Base-by-base conservation (phyloP, 53 echinoderm and acorn worm genomes). In the Astropecten irregularis region DNA sequence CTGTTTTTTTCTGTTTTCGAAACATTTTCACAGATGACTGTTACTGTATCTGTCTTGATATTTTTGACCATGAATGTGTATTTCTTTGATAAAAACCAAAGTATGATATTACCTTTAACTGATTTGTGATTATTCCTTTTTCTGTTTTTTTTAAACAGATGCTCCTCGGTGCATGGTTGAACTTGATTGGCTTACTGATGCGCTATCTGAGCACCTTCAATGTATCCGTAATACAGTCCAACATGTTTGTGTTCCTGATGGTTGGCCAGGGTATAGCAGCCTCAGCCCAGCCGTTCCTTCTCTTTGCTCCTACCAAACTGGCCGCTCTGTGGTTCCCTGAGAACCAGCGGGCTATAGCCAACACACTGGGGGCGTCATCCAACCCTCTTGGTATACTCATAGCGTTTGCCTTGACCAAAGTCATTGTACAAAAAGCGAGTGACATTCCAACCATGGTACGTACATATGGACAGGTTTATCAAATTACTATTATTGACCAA, bases 301-400 rank as follows among this genome's bases (percentile, higher is more conserved):
- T 99, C 51, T 97, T 99, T 64, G 77, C 94, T 34, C 94, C 99
- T 0, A 99, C 99, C 66, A 99, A 97, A 77, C 71, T 99, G 33
- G 99, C 99, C 4, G 99, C 94, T 8, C 31, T 72, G n/a, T 99
- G 99, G 99, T 99, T 94, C 47, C 92, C 92, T 1, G 99, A 94
- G 10, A 89, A 87, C 47, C 99, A 99, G 44, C 51, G 99, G 40
- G 93, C 99, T 52, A 65, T 87, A 2, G 99, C 99, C 18, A 99
- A 99, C 72, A 99, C 92, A 0, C 62, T 99, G 9, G 99, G 92
- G 0, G 88, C 99, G 2, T 85, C 90, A 1, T 90, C 94, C 35
- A 99, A 99, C 68, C 99, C 99, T 10, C 73, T 94, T 2, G 99
- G 99, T 22, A 90, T 94, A 52, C 90, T 99, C 1, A 57, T 88